Evolutionary conservation across 2,888 invertebrate species (phyloP).

Genomic region (Rhorus exstirpatorius): DNA sequence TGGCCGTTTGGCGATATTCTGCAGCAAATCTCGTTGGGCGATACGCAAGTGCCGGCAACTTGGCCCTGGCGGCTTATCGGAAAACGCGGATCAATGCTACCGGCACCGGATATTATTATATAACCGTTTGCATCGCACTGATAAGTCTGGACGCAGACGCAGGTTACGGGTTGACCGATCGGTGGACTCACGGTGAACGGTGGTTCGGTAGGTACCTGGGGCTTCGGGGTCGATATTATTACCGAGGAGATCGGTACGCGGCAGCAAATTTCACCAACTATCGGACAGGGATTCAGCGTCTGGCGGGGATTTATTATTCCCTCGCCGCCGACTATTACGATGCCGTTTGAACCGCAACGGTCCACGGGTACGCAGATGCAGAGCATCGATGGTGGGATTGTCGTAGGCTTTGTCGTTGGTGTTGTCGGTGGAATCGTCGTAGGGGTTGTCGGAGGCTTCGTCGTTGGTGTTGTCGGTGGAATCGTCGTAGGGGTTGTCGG

Average conservation of each 20-base stretch:
- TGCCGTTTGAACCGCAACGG: constrained; percentile 77
- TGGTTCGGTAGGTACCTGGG: constrained; percentile 50
- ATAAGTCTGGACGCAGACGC: constrained; percentile 72
- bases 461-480: constrained; percentile 57
- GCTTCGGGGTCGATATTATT: constrained; percentile 46
- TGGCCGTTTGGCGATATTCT: constrained; percentile 90
- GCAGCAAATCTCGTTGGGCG: constrained; percentile 85
- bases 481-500: constrained; percentile 66
- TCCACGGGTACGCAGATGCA: constrained; percentile 78
- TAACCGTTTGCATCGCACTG: constrained; percentile 74
- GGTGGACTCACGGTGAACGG: constrained; percentile 56
- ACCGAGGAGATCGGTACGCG: constrained; percentile 60
- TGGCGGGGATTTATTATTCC: constrained; percentile 78
- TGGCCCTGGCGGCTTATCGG: constrained; percentile 73
- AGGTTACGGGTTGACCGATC: constrained; percentile 62
- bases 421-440: constrained; percentile 60
- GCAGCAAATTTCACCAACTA: constrained; percentile 77
- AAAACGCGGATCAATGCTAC: constrained; percentile 78
- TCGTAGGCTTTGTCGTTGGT: constrained; percentile 65
- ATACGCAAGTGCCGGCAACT: constrained; percentile 65
- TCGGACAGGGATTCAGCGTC: constrained; percentile 70
- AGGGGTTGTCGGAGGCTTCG: constrained; percentile 49
- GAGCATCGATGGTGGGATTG: constrained; percentile 58
- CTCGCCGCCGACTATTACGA: constrained; percentile 75
- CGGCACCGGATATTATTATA: constrained; percentile 72